Base-by-base conservation (phyloP, 2,797 vertebrate genomes). In the Anguilla obscura region DNA sequence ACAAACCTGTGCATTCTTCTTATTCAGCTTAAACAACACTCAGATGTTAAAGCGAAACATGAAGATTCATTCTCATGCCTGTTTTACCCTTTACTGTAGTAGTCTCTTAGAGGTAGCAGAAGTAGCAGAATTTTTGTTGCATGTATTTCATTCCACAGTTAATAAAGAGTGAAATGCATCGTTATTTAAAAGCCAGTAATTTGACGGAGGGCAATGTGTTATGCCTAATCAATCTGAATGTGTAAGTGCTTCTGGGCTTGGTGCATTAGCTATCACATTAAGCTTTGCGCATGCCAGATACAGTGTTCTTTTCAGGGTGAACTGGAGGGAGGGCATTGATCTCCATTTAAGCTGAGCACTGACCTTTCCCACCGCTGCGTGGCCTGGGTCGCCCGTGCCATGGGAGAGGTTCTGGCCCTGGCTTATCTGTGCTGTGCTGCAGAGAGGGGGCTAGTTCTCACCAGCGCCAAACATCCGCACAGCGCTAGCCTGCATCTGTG, bases 21-120 rank as follows among this genome's bases (percentile, higher is more conserved):
- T 79, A 69, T 27, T 71, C 16, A 27, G 63, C 48, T 66, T 76
- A 48, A 79, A 63, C 24, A 16, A 74, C 86, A 56, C 86, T 52
- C 54, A 18, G 10, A 58, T 48, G 33, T 7, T 27, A 45, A 66
- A 12, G 33, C 33, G 0, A 45, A 63, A 16, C 40, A 58, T 27
- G 36, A 74, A 74, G n/a, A 50, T 50, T n/a, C 40, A 2, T 27
- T 48, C 10, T 27, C 27, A 71, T 71, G 7, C 0, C 36, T 79
- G 33, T 79, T 30, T 52, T 33, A 54, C 48, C 52, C 50, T 84
- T 14, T 27, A 56, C 52, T 33, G 10, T 56, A 30, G 24, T 16
- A n/a, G 50, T 5, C 27, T 33, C 27, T 27, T 27, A 54, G 82
- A 45, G 76, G 36, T 80, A 48, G 27, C 10, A 16, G 52, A 56